A percentile compares a stretch with the other conserved stretches of the same genome.
phyloP scores from a whole-genome alignment of 2,797 vertebrate species.

The Trachurus trachurus region DNA sequence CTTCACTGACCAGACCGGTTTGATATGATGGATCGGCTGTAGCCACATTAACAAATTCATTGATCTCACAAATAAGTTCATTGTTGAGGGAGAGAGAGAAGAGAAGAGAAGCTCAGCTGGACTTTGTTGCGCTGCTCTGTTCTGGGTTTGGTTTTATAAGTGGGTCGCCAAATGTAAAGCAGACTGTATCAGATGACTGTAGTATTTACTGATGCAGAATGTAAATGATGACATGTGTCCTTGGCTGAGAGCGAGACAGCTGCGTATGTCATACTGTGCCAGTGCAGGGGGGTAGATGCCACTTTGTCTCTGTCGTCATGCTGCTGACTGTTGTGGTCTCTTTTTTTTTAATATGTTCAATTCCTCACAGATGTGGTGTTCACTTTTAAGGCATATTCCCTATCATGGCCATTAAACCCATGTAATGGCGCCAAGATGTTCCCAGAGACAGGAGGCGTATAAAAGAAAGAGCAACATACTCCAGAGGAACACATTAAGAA shows the following conservation, averaged over 20 bases:
- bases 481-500: conserved; percentile 28
- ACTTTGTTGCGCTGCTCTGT: neutral
- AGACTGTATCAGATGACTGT: conserved; percentile 13
- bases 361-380: conserved; percentile 84
- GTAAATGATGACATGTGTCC: conserved; percentile 49
- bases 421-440: conserved; percentile 84
- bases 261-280: conserved; percentile 56
- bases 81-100: conserved; percentile 8
- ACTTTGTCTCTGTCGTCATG: conserved; percentile 77
- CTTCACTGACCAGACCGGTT: conserved; percentile 30
- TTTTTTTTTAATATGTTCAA: conserved; percentile 75
- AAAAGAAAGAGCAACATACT: conserved; percentile 51
- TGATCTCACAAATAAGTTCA: conserved; percentile 23
- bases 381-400: conserved; percentile 83
- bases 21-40: conserved; percentile 51
- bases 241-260: conserved; percentile 43
- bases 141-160: conserved; percentile 18
- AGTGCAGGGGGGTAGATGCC: conserved; percentile 56
- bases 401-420: conserved; percentile 81
- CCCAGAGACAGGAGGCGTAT: conserved; percentile 64
- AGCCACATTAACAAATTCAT: conserved; percentile 27
- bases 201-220: conserved; percentile 31
- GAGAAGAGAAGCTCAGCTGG: neutral
- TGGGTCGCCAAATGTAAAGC: conserved; percentile 12
- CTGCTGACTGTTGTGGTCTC: conserved; percentile 81